Conservation (phyloP, 2,113 vertebrate species). For the Ivindomyrus marchei region DNA sequence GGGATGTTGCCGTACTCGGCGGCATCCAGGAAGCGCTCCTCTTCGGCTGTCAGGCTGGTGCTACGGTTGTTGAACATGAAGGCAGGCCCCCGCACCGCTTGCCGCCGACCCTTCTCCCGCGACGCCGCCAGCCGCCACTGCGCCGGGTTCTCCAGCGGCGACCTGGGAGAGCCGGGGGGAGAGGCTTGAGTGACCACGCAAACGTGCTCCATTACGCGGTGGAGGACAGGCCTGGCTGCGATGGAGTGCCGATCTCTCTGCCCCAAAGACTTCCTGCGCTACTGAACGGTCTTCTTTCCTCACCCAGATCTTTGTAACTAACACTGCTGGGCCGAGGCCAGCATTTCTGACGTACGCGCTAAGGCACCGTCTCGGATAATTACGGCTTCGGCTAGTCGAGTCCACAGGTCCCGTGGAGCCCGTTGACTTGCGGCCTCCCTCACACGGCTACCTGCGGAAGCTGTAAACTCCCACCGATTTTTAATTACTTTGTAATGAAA, state of each 20-base stretch:
- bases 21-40: constrained; percentile 72
- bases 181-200: background rate
- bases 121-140: constrained; percentile 57
- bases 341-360: background rate
- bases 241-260: background rate
- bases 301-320: background rate
- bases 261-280: background rate
- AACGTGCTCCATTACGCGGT: background rate
- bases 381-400: background rate
- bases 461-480: background rate
- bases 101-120: constrained; percentile 73
- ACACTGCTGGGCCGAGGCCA: background rate
- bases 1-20: constrained; percentile 81
- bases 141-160: constrained; percentile 52
- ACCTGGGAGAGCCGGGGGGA: background rate
- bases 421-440: background rate
- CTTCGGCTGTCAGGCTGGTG: constrained; percentile 66
- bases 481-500: constrained; percentile 13
- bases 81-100: constrained; percentile 68
- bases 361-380: background rate
- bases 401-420: background rate
- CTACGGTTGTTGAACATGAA: constrained; percentile 75
- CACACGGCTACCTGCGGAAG: background rate
- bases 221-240: background rate
- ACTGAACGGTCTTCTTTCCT: background rate